Evolutionary conservation across 2,113 vertebrate species (phyloP).

Genomic region (Nyctibius bracteatus): DNA sequence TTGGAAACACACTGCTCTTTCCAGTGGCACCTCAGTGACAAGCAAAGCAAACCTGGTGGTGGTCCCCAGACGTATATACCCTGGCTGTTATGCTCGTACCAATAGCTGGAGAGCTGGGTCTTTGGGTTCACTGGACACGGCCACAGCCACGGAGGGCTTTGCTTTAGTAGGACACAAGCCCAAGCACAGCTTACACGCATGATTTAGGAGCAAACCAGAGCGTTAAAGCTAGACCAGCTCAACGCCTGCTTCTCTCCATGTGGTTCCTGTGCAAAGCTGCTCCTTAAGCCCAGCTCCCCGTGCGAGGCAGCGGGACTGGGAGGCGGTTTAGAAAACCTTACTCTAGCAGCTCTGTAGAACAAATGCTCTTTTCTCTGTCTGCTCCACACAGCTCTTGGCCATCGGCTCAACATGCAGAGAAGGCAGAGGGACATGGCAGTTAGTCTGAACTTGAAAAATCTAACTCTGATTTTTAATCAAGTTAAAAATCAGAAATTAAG

Average conservation of each 20-base stretch:
- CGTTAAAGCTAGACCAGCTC: background rate
- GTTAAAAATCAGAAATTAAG: background rate
- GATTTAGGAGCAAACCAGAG: background rate
- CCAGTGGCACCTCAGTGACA: background rate
- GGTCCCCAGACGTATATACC: accelerated
- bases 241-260: accelerated
- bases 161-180: background rate
- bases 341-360: background rate
- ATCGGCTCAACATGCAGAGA: background rate
- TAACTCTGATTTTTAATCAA: accelerated
- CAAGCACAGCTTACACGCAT: background rate
- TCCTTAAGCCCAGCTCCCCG: background rate
- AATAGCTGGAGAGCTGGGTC: background rate
- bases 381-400: background rate
- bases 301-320: background rate
- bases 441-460: background rate
- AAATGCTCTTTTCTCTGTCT: background rate
- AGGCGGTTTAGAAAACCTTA: background rate
- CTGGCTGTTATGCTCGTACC: background rate
- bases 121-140: accelerated
- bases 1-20: background rate
- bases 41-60: background rate
- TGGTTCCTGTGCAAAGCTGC: background rate
- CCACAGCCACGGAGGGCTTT: background rate
- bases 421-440: background rate